Evolutionary conservation across 2,113 vertebrate species (phyloP).

Genomic region (Gila orcuttii): DNA sequence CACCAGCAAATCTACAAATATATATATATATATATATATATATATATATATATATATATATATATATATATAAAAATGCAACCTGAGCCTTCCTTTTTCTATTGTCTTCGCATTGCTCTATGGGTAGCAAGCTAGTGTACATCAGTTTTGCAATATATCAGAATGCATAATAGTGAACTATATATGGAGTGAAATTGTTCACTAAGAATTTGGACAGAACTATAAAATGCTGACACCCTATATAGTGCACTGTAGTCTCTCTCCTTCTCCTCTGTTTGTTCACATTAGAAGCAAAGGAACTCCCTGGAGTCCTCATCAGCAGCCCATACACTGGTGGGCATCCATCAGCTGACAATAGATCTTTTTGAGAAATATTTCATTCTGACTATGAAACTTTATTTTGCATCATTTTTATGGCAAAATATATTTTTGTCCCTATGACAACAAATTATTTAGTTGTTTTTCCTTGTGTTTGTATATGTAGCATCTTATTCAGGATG

Average conservation of each 20-base stretch:
- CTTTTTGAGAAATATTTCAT: constrained; percentile 26
- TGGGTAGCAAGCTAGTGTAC: neutral
- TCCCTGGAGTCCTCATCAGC: constrained; percentile 38
- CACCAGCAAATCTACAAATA: no score
- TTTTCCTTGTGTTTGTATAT: neutral
- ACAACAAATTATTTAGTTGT: neutral
- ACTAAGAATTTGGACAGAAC: constrained; percentile 26
- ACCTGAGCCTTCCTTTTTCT: neutral
- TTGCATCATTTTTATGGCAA: neutral
- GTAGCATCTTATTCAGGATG: neutral
- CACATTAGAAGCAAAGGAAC: constrained; percentile 7
- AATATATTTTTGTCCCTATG: neutral
- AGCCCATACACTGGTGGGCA: constrained; percentile 30
- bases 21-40: no score
- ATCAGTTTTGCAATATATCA: constrained; percentile 2
- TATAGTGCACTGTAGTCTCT: neutral
- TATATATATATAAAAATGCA: no score
- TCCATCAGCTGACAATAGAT: constrained; percentile 35
- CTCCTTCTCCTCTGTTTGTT: constrained; percentile 4
- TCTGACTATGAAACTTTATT: constrained; percentile 1
- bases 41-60: no score
- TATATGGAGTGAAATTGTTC: constrained; percentile 15
- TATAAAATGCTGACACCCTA: constrained; percentile 36
- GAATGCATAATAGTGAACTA: neutral
- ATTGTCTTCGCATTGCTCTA: neutral